Conservation (phyloP, 2,113 vertebrate species). For the Pteruthius melanotis region DNA sequence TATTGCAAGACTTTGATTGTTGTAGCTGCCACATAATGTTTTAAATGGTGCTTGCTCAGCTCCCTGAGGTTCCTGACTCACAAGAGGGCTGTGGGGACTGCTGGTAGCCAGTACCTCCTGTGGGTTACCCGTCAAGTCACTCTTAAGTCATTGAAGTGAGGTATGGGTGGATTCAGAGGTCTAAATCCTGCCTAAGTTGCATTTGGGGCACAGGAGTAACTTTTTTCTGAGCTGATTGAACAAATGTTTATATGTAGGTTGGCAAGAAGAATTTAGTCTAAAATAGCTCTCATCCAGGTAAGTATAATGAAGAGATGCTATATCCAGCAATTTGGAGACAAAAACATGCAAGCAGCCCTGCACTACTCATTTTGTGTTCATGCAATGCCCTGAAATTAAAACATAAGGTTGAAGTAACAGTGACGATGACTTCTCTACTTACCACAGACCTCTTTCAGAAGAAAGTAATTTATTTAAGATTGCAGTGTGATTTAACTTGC, state of each 20-base stretch:
- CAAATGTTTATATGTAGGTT: not conserved
- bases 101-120: not conserved
- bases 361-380: not conserved
- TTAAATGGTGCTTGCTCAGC: not conserved
- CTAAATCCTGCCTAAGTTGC: not conserved
- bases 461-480: conserved; percentile 24
- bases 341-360: not conserved
- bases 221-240: not conserved
- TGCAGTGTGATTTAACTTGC: conserved; percentile 15
- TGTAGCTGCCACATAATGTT: not conserved
- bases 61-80: not conserved
- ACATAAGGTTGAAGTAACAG: not conserved
- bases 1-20: not conserved
- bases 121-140: not conserved
- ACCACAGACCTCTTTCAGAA: not conserved
- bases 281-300: not conserved
- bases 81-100: not conserved
- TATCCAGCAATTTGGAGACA: not conserved
- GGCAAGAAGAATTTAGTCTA: not conserved
- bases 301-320: not conserved
- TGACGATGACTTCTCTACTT: not conserved
- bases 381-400: not conserved
- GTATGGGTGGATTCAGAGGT: not conserved
- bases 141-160: not conserved
- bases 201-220: not conserved